Evolutionary conservation across 2,888 invertebrate species (phyloP), one percentile per base, ranked within the genome.

Genomic region (Diabrotica balteata): DNA sequence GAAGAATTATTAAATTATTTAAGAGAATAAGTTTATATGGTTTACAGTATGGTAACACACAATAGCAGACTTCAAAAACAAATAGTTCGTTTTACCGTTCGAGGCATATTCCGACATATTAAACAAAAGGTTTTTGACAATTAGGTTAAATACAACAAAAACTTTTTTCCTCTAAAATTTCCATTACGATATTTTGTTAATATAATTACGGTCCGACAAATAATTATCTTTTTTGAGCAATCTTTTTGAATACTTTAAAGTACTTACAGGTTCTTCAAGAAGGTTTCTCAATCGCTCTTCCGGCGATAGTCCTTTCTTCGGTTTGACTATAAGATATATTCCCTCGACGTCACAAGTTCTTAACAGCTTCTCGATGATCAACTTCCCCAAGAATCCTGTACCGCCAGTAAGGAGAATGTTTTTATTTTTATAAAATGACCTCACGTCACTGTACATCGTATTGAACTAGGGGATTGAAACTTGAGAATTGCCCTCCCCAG

Each of bases 241-340:
- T 32, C 1, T 32, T 32, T 32, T 5, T 32, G 1, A 32, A 32
- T 32, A 32, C 0, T 2, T 32, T 32, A 32, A 42, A 44, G 55
- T 55, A 83, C 86, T 85, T 73, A 90, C 90, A 76, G 86, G 85
- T 73, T 89, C 87, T 60, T 87, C 87, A 67, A 88, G 87, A 70
- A 90, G 85, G 64, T 88, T 88, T 43, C 88, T 85, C 10, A 81
- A 71, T 7, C 81, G 70, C 43, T 76, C 72, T 4, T 75, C 71
- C 7, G 75, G 72, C 2, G 66, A 66, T 8, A 77, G 71, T 32
- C 80, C 80, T 44, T 76, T 76, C 66, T 81, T 82, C 4, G 76
- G 73, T 17, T 81, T 70, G 9, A 80, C 76, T 47, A 82, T 70
- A 47, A 82, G 49, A 59, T 79, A 81, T 22, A 81, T 71, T 43